Percentiles rank a stretch among this genome's conserved stretches.
Evolutionary conservation across 2,888 invertebrate species (phyloP).

Genomic region (Cephus sareptanus): DNA sequence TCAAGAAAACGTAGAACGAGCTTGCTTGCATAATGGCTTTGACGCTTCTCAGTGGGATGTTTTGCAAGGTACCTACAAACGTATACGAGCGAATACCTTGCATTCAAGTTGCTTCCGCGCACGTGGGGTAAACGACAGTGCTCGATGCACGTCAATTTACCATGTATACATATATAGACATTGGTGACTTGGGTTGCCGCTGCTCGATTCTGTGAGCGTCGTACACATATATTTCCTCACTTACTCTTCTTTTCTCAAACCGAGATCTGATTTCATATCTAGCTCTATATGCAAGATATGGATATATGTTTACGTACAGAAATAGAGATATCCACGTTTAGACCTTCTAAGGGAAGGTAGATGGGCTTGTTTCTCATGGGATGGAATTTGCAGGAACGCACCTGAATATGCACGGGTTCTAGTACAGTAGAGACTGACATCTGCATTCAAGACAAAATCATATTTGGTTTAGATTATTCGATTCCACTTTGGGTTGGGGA

Average conservation of each 20-base stretch:
- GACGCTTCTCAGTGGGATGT: not conserved
- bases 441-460: not conserved
- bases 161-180: not conserved
- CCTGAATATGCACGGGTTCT: not conserved
- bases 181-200: not conserved
- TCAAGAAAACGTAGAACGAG: not conserved
- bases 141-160: not conserved
- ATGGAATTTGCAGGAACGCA: not conserved
- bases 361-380: not conserved
- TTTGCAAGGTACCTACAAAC: not conserved
- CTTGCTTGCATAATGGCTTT: not conserved
- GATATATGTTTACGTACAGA: too few relatives aligned
- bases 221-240: not conserved
- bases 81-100: not conserved
- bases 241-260: not conserved
- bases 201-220: not conserved
- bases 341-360: not conserved
- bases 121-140: not conserved
- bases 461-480: not conserved
- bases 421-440: not conserved
- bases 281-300: not conserved
- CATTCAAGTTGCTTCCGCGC: not conserved
- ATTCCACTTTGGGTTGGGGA: not conserved
- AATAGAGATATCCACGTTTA: not conserved
- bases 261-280: not conserved